Base-by-base conservation (phyloP, 2,113 vertebrate species). In the Aix galericulata region DNA sequence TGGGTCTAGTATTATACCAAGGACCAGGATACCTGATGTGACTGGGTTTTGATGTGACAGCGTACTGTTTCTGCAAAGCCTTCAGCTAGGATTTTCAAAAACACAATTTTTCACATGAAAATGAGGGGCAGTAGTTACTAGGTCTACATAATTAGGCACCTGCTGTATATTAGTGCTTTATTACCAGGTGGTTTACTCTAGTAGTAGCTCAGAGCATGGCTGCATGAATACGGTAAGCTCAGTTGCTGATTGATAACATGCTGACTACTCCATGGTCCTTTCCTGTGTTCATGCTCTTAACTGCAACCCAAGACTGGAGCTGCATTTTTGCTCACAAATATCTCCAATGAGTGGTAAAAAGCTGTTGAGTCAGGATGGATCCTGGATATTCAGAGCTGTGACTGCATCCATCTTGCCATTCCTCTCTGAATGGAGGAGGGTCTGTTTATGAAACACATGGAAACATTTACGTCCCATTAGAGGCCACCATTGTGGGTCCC, bases 1-100 rank as follows among this genome's bases (percentile, higher is more conserved):
- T 91, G 77, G 48, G 79, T 77, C 79, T 95, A 11, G 5, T 94
- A 87, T 88, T 95, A 94, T 87, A 72, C 81, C 12, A 25, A 75
- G 87, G 88, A 89, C 60, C 36, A 82, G 38, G 78, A 83, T 79
- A 94, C 71, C 73, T 95, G 78, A 77, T 90, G 32, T 95, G 89
- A 85, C 89, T 87, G 76, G 32, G 67, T 88, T 97, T 96, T 96
- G 63, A 93, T 96, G 87, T 89, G 77, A 88, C 63, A 92, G 23
- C 4, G 8, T 82, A 82, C 59, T 2, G 16, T 84, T 96, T 92
- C 89, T 79, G 73, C 87, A 84, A 93, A 95, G 88, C 69, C 86
- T 93, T 82, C 60, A 80, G 73, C 82, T 91, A 86, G 32, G 83
- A 73, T 89, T 96, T 94, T 91, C 64, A 68, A 82, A 95, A 74